These are phyloP conservation scores for Gallinago solitaria DNA, from an alignment of 2,797 vertebrate genomes.

Conservation along the genomic window DNA sequence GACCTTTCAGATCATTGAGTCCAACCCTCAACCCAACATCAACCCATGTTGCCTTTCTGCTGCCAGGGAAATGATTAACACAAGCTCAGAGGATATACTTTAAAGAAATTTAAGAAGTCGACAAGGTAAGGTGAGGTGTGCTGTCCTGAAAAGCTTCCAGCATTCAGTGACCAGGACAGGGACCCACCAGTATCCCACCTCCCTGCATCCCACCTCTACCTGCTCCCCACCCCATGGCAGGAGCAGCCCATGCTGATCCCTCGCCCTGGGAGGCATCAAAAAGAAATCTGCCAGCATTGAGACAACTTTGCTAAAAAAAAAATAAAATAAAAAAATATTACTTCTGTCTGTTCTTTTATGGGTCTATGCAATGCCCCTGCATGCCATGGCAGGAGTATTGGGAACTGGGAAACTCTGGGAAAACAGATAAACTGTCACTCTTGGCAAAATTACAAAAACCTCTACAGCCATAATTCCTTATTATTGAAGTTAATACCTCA, in stretches of 20 bases:
- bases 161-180: not conserved
- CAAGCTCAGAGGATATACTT: too few relatives aligned
- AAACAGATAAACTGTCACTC: not conserved
- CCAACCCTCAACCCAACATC: too few relatives aligned
- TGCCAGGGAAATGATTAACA: too few relatives aligned
- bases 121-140: not conserved
- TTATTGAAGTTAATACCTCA: not conserved
- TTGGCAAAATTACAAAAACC: not conserved
- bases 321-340: not conserved
- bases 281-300: not conserved
- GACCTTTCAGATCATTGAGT: too few relatives aligned
- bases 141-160: not conserved
- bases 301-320: not conserved
- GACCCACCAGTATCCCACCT: not conserved
- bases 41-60: too few relatives aligned
- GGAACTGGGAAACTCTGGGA: not conserved
- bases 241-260: not conserved
- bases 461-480: not conserved
- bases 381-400: accelerated
- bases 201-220: not conserved
- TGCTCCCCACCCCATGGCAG: not conserved
- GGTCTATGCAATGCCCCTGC: not conserved
- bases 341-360: not conserved
- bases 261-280: not conserved
- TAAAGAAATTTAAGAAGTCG: not conserved